Percentiles rank a stretch among this genome's conserved stretches.
Evolutionary conservation across 2,113 vertebrate species (phyloP).

Genomic region (Cygnus atratus): DNA sequence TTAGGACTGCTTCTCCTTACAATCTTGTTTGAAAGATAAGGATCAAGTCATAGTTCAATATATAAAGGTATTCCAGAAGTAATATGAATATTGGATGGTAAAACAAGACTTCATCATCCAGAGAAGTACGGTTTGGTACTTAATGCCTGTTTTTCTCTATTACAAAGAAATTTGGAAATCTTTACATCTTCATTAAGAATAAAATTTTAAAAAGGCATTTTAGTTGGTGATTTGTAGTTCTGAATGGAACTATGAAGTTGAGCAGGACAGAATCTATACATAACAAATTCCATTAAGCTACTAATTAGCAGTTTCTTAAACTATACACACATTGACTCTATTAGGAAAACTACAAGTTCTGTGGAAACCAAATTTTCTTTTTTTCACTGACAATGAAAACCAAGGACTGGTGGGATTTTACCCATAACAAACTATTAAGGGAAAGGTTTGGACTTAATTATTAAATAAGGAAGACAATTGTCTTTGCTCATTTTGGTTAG

Average conservation of each 20-base stretch:
- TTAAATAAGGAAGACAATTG: background rate
- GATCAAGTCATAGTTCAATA: background rate
- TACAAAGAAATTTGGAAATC: background rate
- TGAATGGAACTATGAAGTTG: background rate
- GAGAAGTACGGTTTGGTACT: background rate
- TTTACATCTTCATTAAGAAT: background rate
- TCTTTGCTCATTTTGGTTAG: background rate
- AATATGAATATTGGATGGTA: background rate
- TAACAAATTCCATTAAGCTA: background rate
- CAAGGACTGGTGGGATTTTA: background rate
- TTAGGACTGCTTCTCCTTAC: background rate
- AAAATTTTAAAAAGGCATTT: background rate
- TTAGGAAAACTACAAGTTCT: background rate
- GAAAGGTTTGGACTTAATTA: background rate
- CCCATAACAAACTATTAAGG: background rate
- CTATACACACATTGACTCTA: background rate
- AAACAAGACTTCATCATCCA: background rate
- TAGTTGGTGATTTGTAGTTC: background rate
- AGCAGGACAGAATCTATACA: background rate
- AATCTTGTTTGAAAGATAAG: background rate
- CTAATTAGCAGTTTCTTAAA: constrained; percentile 27
- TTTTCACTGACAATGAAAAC: background rate
- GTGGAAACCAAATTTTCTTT: background rate
- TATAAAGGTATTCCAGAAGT: background rate
- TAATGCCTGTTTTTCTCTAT: background rate